Evolutionary conservation across 2,113 vertebrate genomes (phyloP).

Genomic region (Hippocampus zosterae): DNA sequence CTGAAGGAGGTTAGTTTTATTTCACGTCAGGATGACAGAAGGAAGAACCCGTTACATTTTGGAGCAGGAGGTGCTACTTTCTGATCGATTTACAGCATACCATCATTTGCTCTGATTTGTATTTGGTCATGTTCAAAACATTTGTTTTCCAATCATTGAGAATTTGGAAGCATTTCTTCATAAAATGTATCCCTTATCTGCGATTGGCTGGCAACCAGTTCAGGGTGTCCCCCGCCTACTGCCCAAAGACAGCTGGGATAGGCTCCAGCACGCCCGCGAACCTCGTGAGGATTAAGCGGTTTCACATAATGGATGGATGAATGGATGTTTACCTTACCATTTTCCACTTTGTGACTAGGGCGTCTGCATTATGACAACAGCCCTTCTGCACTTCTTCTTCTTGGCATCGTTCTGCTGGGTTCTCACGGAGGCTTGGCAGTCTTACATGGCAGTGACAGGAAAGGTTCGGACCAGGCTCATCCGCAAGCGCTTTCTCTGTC

Average conservation of each 20-base stretch:
- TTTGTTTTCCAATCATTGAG: background rate
- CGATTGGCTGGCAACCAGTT: too few relatives aligned
- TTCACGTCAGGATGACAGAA: background rate
- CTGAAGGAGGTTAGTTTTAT: background rate
- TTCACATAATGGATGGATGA: too few relatives aligned
- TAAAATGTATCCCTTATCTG: too few relatives aligned
- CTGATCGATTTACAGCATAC: background rate
- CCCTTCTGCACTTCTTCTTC: constrained; percentile 99
- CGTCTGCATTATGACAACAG: constrained; percentile 95
- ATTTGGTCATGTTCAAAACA: background rate
- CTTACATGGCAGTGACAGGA: constrained; percentile 98
- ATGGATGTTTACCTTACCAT: constrained; percentile 11
- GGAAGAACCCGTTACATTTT: background rate
- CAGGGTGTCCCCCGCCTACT: too few relatives aligned
- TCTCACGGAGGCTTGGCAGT: constrained; percentile 98
- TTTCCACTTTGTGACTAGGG: constrained; percentile 72
- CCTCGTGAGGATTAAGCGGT: too few relatives aligned
- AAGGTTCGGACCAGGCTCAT: constrained; percentile 97
- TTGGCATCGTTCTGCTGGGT: constrained; percentile 99
- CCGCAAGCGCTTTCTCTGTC: constrained; percentile 95
- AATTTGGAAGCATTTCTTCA: background rate
- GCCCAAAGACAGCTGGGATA: too few relatives aligned
- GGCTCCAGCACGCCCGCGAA: too few relatives aligned
- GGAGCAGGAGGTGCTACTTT: background rate
- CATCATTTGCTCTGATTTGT: background rate